Evolutionary conservation across 2,888 invertebrate genomes (phyloP).

Genomic region (Lasioglossum villosulum): DNA sequence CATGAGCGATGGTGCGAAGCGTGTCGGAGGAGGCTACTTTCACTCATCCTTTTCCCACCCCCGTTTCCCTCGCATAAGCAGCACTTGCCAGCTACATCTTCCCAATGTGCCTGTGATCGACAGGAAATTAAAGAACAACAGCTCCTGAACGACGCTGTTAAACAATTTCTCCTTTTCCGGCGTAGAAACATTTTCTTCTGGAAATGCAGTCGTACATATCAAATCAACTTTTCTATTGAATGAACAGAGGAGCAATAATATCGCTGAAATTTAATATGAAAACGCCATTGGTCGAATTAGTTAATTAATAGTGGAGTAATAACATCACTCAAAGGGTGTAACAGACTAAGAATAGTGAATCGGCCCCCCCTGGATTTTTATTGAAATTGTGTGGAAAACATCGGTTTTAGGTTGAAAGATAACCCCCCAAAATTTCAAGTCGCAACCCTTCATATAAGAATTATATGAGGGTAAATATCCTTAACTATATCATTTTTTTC

Average conservation of each 20-base stretch:
- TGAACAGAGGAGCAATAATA: too few relatives aligned
- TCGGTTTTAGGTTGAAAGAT: too few relatives aligned
- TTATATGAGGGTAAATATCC: too few relatives aligned
- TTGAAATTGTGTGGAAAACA: too few relatives aligned
- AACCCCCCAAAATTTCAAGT: too few relatives aligned
- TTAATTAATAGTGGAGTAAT: not conserved
- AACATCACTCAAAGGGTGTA: not conserved
- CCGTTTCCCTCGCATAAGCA: not conserved
- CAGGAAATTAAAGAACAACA: not conserved
- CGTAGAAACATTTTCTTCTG: not conserved
- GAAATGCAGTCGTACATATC: too few relatives aligned
- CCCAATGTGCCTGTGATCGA: not conserved
- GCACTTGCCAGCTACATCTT: not conserved
- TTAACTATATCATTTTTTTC: too few relatives aligned
- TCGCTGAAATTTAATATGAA: not conserved
- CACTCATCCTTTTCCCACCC: not conserved
- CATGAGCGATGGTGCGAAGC: slow-evolving; percentile 16
- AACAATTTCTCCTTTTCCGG: not conserved
- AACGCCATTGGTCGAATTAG: not conserved
- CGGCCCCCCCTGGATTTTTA: too few relatives aligned
- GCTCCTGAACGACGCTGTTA: too few relatives aligned
- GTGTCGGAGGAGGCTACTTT: slow-evolving; percentile 20
- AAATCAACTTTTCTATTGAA: too few relatives aligned
- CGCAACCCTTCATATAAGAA: too few relatives aligned
- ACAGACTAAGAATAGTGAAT: too few relatives aligned